Conservation (phyloP, 1,140 invertebrate species). For the Sinonovacula constricta region DNA sequence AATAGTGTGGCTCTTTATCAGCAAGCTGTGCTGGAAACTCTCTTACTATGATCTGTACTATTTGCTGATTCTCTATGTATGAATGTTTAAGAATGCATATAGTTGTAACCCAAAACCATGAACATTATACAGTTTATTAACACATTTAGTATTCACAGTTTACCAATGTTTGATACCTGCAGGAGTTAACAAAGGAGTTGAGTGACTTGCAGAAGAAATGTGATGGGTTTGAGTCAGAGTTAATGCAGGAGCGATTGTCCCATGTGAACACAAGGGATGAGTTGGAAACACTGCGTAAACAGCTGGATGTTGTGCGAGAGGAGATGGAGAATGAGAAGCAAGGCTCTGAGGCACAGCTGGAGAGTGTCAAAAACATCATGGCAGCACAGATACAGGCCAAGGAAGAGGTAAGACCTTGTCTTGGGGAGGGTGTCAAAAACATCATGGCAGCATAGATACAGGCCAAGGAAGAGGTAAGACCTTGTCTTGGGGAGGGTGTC, state of each 20-base stretch:
- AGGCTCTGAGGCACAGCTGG: constrained; percentile 54
- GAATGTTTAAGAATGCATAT: too few species aligned
- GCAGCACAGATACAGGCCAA: constrained; percentile 61
- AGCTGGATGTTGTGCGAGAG: constrained; percentile 59
- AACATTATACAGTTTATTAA: too few species aligned
- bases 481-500: not conserved
- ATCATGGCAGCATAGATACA: constrained; percentile 56
- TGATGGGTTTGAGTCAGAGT: constrained; percentile 58
- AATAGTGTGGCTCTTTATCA: too few species aligned
- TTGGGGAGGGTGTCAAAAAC: not conserved
- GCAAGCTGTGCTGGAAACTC: too few species aligned
- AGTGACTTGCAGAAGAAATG: constrained; percentile 59
- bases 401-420: constrained; percentile 62
- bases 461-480: constrained; percentile 64
- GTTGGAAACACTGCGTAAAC: constrained; percentile 66
- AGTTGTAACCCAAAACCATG: too few species aligned
- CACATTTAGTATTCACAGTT: too few species aligned
- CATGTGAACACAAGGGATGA: constrained; percentile 70
- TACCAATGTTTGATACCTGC: too few species aligned
- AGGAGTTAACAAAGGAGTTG: constrained; percentile 63
- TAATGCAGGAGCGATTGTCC: constrained; percentile 65
- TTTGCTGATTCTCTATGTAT: too few species aligned
- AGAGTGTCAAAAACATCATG: constrained; percentile 52
- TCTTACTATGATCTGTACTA: too few species aligned
- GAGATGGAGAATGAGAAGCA: constrained; percentile 57